Conservation (phyloP, 92 coral and sea anemone species). For the Phenganax stokvisi region DNA sequence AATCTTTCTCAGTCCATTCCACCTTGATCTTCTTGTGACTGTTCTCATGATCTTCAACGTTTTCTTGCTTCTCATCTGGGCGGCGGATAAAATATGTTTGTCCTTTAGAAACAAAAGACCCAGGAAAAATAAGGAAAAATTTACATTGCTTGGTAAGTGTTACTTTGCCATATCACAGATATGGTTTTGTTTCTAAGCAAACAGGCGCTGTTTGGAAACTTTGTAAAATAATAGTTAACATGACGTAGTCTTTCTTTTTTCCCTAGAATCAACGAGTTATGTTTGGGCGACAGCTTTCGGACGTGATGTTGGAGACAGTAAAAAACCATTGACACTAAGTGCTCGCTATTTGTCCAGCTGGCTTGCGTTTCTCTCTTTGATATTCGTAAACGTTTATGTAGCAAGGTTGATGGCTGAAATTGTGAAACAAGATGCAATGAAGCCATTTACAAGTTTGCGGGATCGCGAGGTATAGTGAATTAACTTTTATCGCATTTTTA, state of each 20-base stretch:
- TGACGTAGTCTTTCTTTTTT: not conserved
- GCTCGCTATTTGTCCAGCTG: slow-evolving; percentile 71
- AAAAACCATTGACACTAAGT: slow-evolving; percentile 66
- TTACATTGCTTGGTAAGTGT: slow-evolving; percentile 24
- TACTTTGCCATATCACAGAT: not conserved
- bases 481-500: too few relatives aligned
- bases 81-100: slow-evolving; percentile 27
- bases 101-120: slow-evolving; percentile 18
- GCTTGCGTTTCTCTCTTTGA: slow-evolving; percentile 65
- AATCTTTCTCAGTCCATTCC: slow-evolving; percentile 24
- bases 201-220: not conserved
- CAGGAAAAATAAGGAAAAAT: slow-evolving; percentile 17
- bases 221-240: not conserved
- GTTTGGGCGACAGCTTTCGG: slow-evolving; percentile 89
- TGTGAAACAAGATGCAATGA: slow-evolving; percentile 44
- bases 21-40: not conserved
- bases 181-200: not conserved
- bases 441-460: slow-evolving; percentile 57
- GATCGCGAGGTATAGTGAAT: slow-evolving; percentile 56
- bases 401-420: slow-evolving; percentile 75
- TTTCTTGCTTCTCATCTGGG: slow-evolving; percentile 31
- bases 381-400: slow-evolving; percentile 67
- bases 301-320: slow-evolving; percentile 77
- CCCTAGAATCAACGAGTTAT: slow-evolving; percentile 70
- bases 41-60: slow-evolving; percentile 20